phyloP scores from a whole-genome alignment of 1,140 invertebrate genomes.

The Zaprionus ornatus region DNA sequence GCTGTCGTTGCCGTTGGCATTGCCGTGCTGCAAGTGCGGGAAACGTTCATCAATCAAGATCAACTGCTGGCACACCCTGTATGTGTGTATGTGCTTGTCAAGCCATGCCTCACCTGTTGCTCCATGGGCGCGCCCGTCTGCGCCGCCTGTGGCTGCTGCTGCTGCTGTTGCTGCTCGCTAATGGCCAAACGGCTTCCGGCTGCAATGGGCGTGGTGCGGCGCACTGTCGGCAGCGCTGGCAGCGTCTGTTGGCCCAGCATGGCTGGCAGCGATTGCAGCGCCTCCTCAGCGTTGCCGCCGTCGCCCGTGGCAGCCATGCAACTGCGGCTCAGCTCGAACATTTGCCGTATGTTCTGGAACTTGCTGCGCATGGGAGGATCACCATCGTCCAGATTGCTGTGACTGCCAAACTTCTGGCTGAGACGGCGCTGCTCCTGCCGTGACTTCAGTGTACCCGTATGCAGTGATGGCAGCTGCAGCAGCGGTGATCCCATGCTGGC shows the following conservation, averaged over 20 bases:
- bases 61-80: slow-evolving; percentile 3
- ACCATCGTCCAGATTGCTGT: slow-evolving; percentile 74
- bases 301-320: slow-evolving; percentile 33
- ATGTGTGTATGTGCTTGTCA: no score
- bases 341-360: slow-evolving; percentile 83
- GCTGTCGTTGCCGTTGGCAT: slow-evolving; percentile 7
- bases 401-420: slow-evolving; percentile 79
- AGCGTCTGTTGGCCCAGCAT: slow-evolving; percentile 46
- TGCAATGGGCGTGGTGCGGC: slow-evolving; percentile 67
- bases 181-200: slow-evolving; percentile 56
- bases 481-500: slow-evolving; percentile 53
- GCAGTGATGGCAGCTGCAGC: slow-evolving; percentile 42
- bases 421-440: slow-evolving; percentile 77
- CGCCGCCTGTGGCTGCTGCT: slow-evolving; percentile 30
- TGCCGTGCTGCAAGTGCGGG: slow-evolving; percentile 7
- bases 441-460: slow-evolving; percentile 79
- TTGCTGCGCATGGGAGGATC: slow-evolving; percentile 67
- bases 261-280: slow-evolving; percentile 61
- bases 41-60: slow-evolving; percentile 31
- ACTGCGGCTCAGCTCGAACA: slow-evolving; percentile 77
- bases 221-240: slow-evolving; percentile 34
- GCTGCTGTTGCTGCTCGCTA: slow-evolving; percentile 27
- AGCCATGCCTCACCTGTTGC: slow-evolving; percentile 55
- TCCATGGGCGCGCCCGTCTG: slow-evolving; percentile 58
- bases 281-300: slow-evolving; percentile 15